A percentile compares a stretch with the other conserved stretches of the same genome.
Evolutionary conservation across 37 sponge, comb jelly and placozoan species (phyloP).

Genomic region (Spongilla lacustris): DNA sequence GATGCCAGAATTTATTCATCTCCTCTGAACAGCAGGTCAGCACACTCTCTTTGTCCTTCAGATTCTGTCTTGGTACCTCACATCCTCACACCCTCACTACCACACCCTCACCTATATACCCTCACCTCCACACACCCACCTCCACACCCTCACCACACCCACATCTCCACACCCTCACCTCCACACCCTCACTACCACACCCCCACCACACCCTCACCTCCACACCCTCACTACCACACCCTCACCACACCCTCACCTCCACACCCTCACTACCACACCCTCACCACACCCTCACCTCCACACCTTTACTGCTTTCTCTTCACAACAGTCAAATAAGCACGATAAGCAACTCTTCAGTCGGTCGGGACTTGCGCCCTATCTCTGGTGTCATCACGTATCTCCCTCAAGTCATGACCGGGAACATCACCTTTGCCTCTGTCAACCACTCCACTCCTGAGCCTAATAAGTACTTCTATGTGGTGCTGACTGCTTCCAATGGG

Average conservation of each 20-base stretch:
- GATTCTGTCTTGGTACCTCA: no score
- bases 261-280: not conserved
- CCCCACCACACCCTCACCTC: not conserved
- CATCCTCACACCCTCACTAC: no score
- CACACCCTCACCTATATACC: no score
- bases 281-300: not conserved
- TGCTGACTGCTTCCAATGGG: conserved; percentile 36
- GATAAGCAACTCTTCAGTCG: not conserved
- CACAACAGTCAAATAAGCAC: conserved; percentile 38
- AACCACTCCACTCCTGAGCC: conserved; percentile 76
- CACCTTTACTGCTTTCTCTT: conserved; percentile 4
- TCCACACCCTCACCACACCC: no score
- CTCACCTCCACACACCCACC: no score
- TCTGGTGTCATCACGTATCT: conserved; percentile 23
- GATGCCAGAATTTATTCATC: conserved; percentile 73
- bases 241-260: not conserved
- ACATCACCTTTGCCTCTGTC: conserved; percentile 47
- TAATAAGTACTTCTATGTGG: conserved; percentile 41
- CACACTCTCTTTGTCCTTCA: not conserved
- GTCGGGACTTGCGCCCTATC: conserved; percentile 27
- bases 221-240: not conserved
- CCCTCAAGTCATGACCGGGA: not conserved
- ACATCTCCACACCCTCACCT: no score
- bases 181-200: not conserved
- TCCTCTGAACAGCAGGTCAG: conserved; percentile 50